Evolutionary conservation across 2,888 invertebrate genomes (phyloP).

Genomic region (Macrophya alboannulata): DNA sequence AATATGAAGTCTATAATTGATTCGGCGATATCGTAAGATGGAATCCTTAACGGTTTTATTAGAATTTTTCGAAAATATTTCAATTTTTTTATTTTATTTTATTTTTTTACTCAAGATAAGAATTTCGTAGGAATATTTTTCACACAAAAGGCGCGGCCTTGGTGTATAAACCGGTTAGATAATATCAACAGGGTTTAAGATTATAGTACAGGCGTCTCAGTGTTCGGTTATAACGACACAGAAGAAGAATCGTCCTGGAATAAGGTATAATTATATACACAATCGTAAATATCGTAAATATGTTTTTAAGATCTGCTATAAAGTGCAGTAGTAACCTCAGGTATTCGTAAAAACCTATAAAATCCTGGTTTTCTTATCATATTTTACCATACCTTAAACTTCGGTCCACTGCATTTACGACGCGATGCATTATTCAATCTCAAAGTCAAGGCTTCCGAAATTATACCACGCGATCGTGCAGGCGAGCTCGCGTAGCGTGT

Average conservation of each 20-base stretch:
- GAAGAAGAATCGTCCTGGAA: not conserved
- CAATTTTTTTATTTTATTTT: not conserved
- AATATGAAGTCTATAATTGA: not conserved
- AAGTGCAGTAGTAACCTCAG: not conserved
- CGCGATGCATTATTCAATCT: not conserved
- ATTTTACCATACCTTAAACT: not conserved
- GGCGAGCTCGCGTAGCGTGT: not conserved
- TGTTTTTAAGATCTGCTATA: not conserved
- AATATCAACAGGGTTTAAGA: not conserved
- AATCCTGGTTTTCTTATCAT: not conserved
- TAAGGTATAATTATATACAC: not conserved
- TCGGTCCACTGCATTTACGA: not conserved
- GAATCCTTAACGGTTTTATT: not conserved
- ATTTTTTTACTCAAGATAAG: not conserved
- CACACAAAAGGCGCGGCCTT: not conserved
- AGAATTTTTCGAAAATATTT: not conserved
- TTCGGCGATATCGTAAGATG: not conserved
- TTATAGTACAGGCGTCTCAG: not conserved
- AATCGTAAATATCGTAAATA: not conserved
- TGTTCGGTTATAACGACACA: not conserved
- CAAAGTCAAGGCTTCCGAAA: slow-evolving; percentile 39
- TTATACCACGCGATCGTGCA: not conserved
- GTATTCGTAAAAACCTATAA: not conserved
- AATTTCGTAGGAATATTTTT: not conserved
- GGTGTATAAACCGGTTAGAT: not conserved